Percentiles rank a stretch among this genome's conserved stretches.
phyloP scores from a whole-genome alignment of 2,888 invertebrate species.

The Portevinia maculata region DNA sequence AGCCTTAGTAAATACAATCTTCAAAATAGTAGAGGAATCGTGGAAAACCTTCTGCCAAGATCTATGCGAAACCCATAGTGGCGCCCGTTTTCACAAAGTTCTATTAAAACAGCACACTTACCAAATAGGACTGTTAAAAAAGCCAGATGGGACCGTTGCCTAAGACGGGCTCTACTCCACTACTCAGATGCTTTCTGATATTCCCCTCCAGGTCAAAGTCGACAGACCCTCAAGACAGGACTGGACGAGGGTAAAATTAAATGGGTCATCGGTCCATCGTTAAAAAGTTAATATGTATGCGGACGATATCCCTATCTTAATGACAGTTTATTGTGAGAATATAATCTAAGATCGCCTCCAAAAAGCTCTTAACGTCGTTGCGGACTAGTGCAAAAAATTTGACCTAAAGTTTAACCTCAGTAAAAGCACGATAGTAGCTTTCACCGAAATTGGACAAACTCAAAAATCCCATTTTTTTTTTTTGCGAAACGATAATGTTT shows the following conservation, averaged over 20 bases:
- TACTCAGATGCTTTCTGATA: too few species aligned
- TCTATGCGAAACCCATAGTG: neutral
- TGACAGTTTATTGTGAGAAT: neutral
- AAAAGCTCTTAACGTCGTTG: slow-evolving; percentile 1
- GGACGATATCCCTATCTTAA: neutral
- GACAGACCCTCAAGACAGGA: neutral
- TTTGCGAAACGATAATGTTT: neutral
- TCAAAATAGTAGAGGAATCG: neutral
- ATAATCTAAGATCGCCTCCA: neutral
- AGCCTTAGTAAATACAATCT: too few species aligned
- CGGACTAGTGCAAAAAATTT: neutral
- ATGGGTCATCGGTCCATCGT: neutral
- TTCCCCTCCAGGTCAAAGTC: neutral
- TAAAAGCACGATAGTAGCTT: slow-evolving; percentile 2
- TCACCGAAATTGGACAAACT: neutral
- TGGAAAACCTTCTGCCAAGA: neutral
- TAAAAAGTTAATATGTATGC: neutral
- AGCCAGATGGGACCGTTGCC: neutral
- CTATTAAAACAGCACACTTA: neutral
- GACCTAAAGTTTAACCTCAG: neutral
- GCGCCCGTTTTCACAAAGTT: neutral
- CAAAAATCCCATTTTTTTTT: neutral
- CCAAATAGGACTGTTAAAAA: neutral
- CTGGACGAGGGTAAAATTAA: neutral
- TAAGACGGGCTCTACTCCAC: too few species aligned